Evolutionary conservation across 2,113 vertebrate genomes (phyloP), one percentile per base, ranked within the genome.

Genomic region (Notothenia coriiceps): DNA sequence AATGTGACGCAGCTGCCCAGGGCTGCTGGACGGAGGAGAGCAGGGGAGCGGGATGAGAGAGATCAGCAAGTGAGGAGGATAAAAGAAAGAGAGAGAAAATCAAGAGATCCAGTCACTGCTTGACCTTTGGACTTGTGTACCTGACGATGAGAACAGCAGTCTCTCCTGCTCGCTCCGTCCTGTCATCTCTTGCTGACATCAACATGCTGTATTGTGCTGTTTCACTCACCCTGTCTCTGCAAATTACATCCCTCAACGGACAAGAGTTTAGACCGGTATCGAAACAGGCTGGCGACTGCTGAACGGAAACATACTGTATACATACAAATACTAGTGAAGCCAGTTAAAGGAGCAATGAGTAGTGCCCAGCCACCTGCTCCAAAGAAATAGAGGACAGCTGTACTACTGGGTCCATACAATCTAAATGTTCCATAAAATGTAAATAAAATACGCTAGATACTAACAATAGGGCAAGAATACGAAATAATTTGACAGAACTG

Each of bases 1-100:
- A 93, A 92, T 91, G 77, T 89, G 84, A 66, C 72, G 73, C 87
- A 93, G 88, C 85, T 90, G 88, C 91, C 88, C 78, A 74, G 75
- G 84, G 87, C 89, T 70, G 85, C 77, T 51, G 85, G 87, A 88
- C 17, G 33, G 79, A 79, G 60, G 47, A 79, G 82, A 40, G 70
- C 22, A 35, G 69, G 77, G n/a, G 69, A 81, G 64, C 69, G 29
- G 35, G 35, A 40, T 40, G 35, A 49, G 57, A 57, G 74, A 82
- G 51, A 74, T 56, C 22, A 69, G 70, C 40, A 44, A 79, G 79
- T 20, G 63, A 83, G 77, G 65, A 59, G 43, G 70, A 74, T 59
- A 60, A 49, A 62, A n/a, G 10, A 70, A 6, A 59, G 17, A 70
- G 66, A 79, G 61, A 17, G 52, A 81, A 86, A 79, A 81, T 59